Base-by-base conservation (phyloP, 1,140 invertebrate species). In the Gryon sp. region DNA sequence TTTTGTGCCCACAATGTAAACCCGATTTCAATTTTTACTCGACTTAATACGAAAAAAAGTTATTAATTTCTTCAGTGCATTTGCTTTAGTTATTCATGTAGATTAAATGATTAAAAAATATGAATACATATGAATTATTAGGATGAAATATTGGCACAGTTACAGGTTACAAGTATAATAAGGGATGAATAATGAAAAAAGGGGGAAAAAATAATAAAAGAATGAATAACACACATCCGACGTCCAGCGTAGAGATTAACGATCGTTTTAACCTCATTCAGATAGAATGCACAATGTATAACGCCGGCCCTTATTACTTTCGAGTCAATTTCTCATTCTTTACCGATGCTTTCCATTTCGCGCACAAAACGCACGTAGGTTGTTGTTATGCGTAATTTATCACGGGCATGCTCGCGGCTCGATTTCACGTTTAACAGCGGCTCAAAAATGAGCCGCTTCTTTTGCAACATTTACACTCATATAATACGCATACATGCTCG, bases 251-350 rank as follows among this genome's bases (percentile, higher is more conserved):
- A 8, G 18, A 55, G 50, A 66, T 66, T 53, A 53, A 66, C 48
- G 62, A 45, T 32, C 62, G 62, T 45, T 66, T 66, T 69, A 69
- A 57, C 65, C 52, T 50, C 41, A 57, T 59, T 69, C 52, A 43
- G 43, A 57, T 57, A 26, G 46, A 24, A 22, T 16, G 18, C 14
- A 66, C 65, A 69, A 59, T 59, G 24, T 57, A 18, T 69, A 59
- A 48, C 65, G 52, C 30, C 4, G 65, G 19, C n/a, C 53, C 65
- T 59, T 68, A 68, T 68, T 68, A 68, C 63, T 68, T 57, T 68
- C 40, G 28, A 48, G 50, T 68, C 41, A 68, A 68, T 68, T 55
- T 68, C 63, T 68, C 63, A 68, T 68, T 32, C 63, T 68, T 41
- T 30, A 12, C 52, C 41, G 41, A 57, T 20, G 50, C 63, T 68